phyloP scores from a whole-genome alignment of 1,140 invertebrate genomes.

The Reticulitermes speratus region DNA sequence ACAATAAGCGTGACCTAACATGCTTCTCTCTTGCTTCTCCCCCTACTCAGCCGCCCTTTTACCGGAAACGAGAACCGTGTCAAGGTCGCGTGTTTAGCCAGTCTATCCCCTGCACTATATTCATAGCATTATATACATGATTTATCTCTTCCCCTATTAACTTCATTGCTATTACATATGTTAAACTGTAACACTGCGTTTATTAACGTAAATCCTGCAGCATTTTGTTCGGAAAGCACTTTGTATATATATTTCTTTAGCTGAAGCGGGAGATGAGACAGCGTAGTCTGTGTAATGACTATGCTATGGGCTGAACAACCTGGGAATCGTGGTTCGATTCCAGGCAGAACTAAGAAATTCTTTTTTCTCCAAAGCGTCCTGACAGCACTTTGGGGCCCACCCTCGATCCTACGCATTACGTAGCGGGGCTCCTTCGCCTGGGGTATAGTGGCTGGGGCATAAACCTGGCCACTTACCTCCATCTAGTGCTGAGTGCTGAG shows the following conservation, averaged over 20 bases:
- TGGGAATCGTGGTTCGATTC: too few relatives aligned
- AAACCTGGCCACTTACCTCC: too few relatives aligned
- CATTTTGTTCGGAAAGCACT: neutral
- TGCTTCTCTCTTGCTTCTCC: neutral
- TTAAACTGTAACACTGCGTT: neutral
- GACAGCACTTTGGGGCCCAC: too few relatives aligned
- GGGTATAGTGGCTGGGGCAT: too few relatives aligned
- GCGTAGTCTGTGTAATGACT: neutral
- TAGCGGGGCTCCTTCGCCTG: too few relatives aligned
- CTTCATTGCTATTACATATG: constrained; percentile 6
- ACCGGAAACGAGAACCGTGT: neutral
- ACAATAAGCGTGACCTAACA: constrained; percentile 1
- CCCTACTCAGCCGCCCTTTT: neutral
- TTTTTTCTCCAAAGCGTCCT: too few relatives aligned
- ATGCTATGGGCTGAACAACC: too few relatives aligned
- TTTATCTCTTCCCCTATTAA: constrained; percentile 16
- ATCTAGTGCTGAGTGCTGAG: too few relatives aligned
- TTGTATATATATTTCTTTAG: neutral
- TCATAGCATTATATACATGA: neutral
- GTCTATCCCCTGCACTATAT: constrained; percentile 1
- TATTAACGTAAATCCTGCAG: neutral
- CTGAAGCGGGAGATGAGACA: neutral
- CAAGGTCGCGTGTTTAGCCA: neutral
- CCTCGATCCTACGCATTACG: too few relatives aligned
- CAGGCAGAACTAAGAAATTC: too few relatives aligned